Evolutionary conservation across 2,113 vertebrate genomes (phyloP).

Genomic region (Pseudorasbora parva): DNA sequence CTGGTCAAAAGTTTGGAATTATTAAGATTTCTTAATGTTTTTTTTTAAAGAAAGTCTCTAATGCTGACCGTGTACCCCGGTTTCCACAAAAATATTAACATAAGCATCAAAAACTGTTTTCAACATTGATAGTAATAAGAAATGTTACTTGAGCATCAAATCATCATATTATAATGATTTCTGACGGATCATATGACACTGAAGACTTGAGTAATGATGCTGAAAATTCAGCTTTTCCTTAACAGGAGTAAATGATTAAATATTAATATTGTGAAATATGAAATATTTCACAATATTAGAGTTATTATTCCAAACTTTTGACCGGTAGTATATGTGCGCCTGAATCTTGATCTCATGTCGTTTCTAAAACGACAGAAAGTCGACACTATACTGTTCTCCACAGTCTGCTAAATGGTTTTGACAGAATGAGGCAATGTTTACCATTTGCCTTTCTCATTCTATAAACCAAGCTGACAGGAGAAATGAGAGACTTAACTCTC

Average conservation of each 20-base stretch:
- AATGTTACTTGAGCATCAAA: not conserved
- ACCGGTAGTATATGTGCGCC: not conserved
- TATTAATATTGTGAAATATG: too few relatives aligned
- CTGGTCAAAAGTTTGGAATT: not conserved
- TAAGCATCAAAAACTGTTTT: not conserved
- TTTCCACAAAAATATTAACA: not conserved
- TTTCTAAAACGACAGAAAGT: slow-evolving; percentile 27
- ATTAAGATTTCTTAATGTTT: not conserved
- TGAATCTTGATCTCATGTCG: slow-evolving; percentile 2
- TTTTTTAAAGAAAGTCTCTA: too few relatives aligned
- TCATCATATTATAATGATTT: not conserved
- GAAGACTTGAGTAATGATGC: not conserved
- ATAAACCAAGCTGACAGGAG: slow-evolving; percentile 37
- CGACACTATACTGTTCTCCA: not conserved
- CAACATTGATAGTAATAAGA: not conserved
- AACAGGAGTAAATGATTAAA: not conserved
- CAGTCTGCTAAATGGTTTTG: slow-evolving; percentile 29
- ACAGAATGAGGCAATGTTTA: slow-evolving; percentile 50
- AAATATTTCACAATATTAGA: not conserved
- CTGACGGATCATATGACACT: not conserved
- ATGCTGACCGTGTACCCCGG: not conserved
- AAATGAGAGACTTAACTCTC: slow-evolving; percentile 31
- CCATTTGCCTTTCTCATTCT: not conserved
- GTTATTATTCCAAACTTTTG: not conserved
- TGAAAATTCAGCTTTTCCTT: not conserved